Evolutionary conservation across 2,113 vertebrate genomes (phyloP).

Genomic region (Sminthopsis crassicaudata): DNA sequence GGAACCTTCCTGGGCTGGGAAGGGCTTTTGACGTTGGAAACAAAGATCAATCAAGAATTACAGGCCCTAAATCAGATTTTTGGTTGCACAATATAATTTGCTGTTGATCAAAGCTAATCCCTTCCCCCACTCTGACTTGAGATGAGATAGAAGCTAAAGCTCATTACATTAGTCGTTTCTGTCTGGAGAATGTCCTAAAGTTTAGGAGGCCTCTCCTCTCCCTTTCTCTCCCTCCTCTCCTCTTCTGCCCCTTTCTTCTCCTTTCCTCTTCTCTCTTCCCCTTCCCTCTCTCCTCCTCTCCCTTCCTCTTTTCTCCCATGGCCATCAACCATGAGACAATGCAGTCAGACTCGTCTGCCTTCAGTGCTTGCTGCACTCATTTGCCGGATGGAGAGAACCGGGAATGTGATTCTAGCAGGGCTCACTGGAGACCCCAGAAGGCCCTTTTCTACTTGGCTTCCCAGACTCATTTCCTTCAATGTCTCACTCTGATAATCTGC

Average conservation of each 20-base stretch:
- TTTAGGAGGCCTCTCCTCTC: background rate
- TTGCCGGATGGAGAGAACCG: background rate
- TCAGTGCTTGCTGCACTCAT: too few species aligned
- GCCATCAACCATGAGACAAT: too few species aligned
- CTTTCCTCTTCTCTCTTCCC: background rate
- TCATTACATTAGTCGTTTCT: background rate
- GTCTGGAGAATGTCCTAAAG: background rate
- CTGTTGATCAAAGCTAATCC: background rate
- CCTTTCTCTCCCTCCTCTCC: background rate
- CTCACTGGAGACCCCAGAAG: too few species aligned
- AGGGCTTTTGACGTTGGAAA: background rate
- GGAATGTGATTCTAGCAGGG: background rate
- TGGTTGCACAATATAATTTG: constrained; percentile 7
- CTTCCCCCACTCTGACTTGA: background rate
- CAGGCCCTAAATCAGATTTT: background rate
- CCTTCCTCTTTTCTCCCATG: too few species aligned
- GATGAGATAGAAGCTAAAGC: background rate
- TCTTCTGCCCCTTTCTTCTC: background rate
- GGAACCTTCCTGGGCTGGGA: background rate
- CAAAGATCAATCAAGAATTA: constrained; percentile 1
- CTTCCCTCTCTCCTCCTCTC: background rate
- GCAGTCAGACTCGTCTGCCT: too few species aligned
- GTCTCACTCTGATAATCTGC: background rate
- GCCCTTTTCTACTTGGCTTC: background rate
- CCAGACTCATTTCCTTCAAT: background rate